phyloP scores from a whole-genome alignment of 1,140 invertebrate genomes.

The Cyrtorhinus lividipennis region DNA sequence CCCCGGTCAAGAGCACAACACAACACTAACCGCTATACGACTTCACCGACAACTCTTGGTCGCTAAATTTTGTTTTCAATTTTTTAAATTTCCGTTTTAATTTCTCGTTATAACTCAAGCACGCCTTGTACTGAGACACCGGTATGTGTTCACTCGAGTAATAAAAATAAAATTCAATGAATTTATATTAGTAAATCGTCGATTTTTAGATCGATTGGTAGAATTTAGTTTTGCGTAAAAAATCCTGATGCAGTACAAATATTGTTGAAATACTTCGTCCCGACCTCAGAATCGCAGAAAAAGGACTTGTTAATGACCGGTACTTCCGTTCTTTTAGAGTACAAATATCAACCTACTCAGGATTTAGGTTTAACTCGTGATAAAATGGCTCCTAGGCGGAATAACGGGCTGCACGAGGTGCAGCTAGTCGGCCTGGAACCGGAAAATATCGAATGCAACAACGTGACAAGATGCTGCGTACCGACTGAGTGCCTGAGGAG shows the following conservation, averaged over 20 bases:
- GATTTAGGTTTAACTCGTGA: conserved; percentile 15
- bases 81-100: background rate
- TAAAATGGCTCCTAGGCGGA: conserved; percentile 17
- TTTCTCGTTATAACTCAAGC: conserved; percentile 9
- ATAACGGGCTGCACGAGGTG: conserved; percentile 16
- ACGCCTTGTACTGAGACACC: conserved; percentile 22
- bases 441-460: background rate
- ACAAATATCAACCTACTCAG: conserved; percentile 16
- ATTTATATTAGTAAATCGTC: background rate
- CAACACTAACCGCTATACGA: conserved; percentile 1
- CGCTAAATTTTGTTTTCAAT: background rate
- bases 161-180: background rate
- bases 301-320: conserved; percentile 16
- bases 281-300: background rate
- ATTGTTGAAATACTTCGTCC: conserved; percentile 11
- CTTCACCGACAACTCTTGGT: conserved; percentile 6
- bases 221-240: conserved; percentile 1
- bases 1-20: conserved; percentile 11
- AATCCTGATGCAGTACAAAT: conserved; percentile 21
- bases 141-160: conserved; percentile 23
- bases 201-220: conserved; percentile 11
- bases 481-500: conserved; percentile 51
- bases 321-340: conserved; percentile 17
- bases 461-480: conserved; percentile 57
- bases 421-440: conserved; percentile 8